Conservation (phyloP, 2,888 invertebrate genomes). For the Philaethria dido region DNA sequence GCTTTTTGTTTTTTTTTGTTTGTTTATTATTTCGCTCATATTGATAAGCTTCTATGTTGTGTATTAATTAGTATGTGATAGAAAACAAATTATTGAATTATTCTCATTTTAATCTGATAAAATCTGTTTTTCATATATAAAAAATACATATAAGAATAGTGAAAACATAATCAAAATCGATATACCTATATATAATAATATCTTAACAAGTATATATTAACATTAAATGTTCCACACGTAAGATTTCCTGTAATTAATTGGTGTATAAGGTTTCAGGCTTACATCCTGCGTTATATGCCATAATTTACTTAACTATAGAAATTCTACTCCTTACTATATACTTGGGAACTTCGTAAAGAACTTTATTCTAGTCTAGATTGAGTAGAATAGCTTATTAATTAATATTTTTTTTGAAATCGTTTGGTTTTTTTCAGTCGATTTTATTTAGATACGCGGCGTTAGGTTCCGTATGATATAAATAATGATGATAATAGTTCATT, state of each 20-base stretch:
- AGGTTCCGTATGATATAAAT: no score
- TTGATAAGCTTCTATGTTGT: background rate
- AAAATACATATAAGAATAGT: background rate
- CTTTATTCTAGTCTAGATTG: no score
- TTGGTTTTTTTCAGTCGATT: no score
- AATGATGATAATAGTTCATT: no score
- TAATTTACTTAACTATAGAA: conserved; percentile 15
- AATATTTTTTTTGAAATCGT: no score
- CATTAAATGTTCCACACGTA: background rate
- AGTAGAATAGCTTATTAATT: no score
- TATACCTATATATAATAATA: background rate
- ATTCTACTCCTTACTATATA: background rate
- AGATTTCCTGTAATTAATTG: conserved; percentile 25
- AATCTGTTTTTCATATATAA: no score
- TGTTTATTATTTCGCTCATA: background rate
- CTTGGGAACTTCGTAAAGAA: no score
- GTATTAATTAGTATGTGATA: background rate
- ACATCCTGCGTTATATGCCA: conserved; percentile 18
- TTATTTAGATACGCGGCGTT: no score
- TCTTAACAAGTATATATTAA: background rate
- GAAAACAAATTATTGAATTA: no score
- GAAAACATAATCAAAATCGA: background rate
- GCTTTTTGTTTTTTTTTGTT: background rate
- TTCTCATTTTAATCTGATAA: no score
- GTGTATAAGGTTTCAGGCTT: conserved; percentile 27